Evolutionary conservation across 1,140 invertebrate species (phyloP), one percentile per base, ranked within the genome.

Genomic region (Meloidogyne exigua): DNA sequence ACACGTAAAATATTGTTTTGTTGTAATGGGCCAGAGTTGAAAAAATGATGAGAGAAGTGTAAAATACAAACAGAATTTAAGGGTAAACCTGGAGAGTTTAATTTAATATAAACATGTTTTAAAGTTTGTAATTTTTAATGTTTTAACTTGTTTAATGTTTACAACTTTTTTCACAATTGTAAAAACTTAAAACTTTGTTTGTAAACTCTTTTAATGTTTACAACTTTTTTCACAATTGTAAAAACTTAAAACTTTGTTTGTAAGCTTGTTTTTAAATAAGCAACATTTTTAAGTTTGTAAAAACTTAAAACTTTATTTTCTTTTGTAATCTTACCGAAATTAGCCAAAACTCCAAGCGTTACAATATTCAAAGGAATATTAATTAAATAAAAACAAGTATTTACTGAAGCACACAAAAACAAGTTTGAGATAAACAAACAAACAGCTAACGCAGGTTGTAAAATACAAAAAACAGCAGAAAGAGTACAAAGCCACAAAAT

Each of bases 41-140:
- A 49, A 68, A 83, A 81, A 13, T 65, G 23, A 44, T 83, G 84
- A 57, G 69, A 75, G 49, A 83, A 82, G 49, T 82, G 81, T 23
- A 82, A 44, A 15, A 80, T 62, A 18, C 69, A 44, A 15, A 68
- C 76, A 15, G 62, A 44, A 32, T 68, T 76, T 21, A 83, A 83
- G 18, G 84, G n/a, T 23, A 76, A 83, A n/a, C 81, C 80, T 69
- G 26, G 11, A 76, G 49, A 26, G 1, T 28, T 63, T 32, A 57
- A 72, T 57, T 21, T 2, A 66, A 18, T 21, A 26, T 11, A 66
- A 66, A 32, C 12, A 65, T 13, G 1, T 18, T 12, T 11, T 15
- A 32, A 44, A 36, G 39, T 44, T 42, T 23, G n/a, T 3, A 7
- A 3, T 32, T 32, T 3, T 7, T 3, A 32, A 32, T 32, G 28